Evolutionary conservation across 2,888 invertebrate genomes (phyloP).

Genomic region (Melinaea menophilus): DNA sequence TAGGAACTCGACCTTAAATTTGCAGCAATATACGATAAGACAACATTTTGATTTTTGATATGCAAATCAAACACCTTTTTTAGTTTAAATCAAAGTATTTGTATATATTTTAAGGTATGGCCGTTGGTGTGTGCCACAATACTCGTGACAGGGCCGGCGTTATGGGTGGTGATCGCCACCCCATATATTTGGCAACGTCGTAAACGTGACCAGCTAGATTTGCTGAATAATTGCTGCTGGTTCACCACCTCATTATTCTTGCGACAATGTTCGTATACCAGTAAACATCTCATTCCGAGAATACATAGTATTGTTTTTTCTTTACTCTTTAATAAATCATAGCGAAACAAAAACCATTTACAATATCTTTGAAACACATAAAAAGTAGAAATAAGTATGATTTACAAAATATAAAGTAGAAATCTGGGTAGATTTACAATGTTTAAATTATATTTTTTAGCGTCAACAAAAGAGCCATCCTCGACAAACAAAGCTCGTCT

Average conservation of each 20-base stretch:
- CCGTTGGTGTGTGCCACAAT: conserved; percentile 82
- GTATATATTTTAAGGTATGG: conserved; percentile 77
- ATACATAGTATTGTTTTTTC: conserved; percentile 3
- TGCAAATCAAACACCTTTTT: too few relatives aligned
- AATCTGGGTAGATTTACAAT: background rate
- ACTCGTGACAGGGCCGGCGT: conserved; percentile 81
- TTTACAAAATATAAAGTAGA: too few relatives aligned
- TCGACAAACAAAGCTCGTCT: conserved; percentile 82
- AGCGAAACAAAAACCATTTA: too few relatives aligned
- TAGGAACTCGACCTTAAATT: too few relatives aligned
- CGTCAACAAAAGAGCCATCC: conserved; percentile 79
- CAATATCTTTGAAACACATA: too few relatives aligned
- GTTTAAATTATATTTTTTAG: conserved; percentile 37
- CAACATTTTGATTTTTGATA: too few relatives aligned
- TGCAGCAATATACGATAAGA: too few relatives aligned
- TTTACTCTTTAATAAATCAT: too few relatives aligned
- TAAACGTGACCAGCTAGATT: conserved; percentile 50
- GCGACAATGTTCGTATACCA: conserved; percentile 79
- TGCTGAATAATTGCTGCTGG: conserved; percentile 82
- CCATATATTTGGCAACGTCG: conserved; percentile 78
- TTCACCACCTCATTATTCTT: conserved; percentile 83
- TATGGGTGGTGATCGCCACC: conserved; percentile 82
- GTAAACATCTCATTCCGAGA: conserved; percentile 2
- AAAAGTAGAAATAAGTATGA: too few relatives aligned
- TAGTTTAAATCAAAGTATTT: too few relatives aligned